phyloP scores from a whole-genome alignment of 2,113 vertebrate genomes.

The Nymphicus hollandicus region DNA sequence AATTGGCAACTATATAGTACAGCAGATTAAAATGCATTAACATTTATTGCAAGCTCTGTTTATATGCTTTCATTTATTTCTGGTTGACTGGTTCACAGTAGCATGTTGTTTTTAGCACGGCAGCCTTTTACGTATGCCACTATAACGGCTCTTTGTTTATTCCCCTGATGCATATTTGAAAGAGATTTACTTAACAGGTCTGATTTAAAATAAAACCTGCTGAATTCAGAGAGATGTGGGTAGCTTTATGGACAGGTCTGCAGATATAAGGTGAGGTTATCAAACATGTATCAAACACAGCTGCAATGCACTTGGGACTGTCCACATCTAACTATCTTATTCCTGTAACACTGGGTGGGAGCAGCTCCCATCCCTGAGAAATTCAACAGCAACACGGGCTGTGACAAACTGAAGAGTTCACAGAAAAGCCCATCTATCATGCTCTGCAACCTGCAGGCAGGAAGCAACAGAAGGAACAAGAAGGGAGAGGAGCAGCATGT shows the following conservation, averaged over 20 bases:
- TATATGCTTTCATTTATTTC: neutral
- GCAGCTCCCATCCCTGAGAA: neutral
- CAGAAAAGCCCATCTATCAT: neutral
- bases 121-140: neutral
- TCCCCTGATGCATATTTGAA: neutral
- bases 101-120: fast-evolving
- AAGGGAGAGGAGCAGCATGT: neutral
- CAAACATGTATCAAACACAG: neutral
- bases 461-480: neutral
- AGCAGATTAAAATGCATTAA: neutral
- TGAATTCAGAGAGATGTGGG: neutral
- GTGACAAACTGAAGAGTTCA: fast-evolving
- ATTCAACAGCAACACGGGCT: neutral
- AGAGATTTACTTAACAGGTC: neutral
- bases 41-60: neutral
- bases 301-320: fast-evolving
- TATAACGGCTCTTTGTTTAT: neutral
- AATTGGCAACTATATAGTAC: neutral
- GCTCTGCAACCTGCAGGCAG: neutral
- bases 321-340: too few species aligned
- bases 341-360: neutral
- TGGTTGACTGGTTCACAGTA: neutral
- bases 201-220: neutral
- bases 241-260: neutral
- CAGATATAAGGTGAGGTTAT: neutral